Conservation (phyloP, 23 tunicate genomes). For the Aplidium turbinatum region DNA sequence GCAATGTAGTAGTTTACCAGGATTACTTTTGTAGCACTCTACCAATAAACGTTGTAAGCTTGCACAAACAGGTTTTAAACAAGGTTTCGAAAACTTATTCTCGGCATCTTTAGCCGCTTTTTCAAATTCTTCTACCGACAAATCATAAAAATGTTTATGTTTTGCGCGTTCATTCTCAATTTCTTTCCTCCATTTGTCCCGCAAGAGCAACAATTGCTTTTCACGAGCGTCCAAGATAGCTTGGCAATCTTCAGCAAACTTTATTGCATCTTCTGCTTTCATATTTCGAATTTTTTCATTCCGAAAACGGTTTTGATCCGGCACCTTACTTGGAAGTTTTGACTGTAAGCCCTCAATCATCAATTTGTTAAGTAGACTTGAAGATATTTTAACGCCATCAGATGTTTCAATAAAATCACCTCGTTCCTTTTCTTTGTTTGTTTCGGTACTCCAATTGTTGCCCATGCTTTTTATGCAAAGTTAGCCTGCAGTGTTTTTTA, state of each 20-base stretch:
- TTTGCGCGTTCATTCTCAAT: conserved; percentile 54
- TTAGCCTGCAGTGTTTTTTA: no score
- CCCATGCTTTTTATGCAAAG: no score
- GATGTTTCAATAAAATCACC: conserved; percentile 31
- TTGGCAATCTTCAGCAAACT: conserved; percentile 43
- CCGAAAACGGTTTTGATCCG: no score
- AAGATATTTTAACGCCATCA: conserved; percentile 3
- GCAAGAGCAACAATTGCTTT: conserved; percentile 35
- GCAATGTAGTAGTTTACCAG: neutral
- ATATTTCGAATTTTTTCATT: no score
- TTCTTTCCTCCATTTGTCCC: conserved; percentile 31
- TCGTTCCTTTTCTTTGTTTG: conserved; percentile 39
- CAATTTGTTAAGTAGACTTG: neutral
- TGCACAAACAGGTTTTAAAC: conserved; percentile 37
- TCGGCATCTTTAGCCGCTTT: conserved; percentile 45
- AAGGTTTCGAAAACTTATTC: conserved; percentile 41
- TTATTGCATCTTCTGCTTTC: no score
- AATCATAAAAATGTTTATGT: conserved; percentile 45
- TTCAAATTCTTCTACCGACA: conserved; percentile 46
- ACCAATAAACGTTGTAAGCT: neutral
- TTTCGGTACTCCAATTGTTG: conserved; percentile 37
- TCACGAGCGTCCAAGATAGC: conserved; percentile 44
- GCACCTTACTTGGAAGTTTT: no score
- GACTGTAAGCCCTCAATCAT: no score
- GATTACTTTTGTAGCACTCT: conserved; percentile 15